These are phyloP conservation scores for Cyrtodaria siliqua DNA, from an alignment of 2,888 invertebrate species.

Conservation along the genomic window DNA sequence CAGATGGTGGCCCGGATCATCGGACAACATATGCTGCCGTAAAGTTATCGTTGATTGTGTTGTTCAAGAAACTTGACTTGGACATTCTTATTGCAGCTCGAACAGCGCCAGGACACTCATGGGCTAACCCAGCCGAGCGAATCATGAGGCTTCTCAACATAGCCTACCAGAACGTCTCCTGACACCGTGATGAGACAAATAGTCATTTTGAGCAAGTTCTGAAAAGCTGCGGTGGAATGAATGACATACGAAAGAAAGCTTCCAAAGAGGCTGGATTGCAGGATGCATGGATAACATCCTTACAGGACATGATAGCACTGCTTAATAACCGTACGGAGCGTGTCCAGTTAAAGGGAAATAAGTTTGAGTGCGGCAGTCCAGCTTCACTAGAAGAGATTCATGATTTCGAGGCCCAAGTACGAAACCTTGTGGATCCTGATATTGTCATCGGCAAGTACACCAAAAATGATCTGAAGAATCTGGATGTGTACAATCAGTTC, in stretches of 20 bases:
- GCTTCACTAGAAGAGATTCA: slow-evolving; percentile 22
- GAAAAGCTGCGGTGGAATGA: slow-evolving; percentile 35
- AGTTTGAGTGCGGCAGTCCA: not conserved
- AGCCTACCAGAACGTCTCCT: slow-evolving; percentile 52
- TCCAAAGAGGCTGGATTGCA: slow-evolving; percentile 30
- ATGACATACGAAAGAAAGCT: slow-evolving; percentile 43
- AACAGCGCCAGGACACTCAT: slow-evolving; percentile 60
- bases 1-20: slow-evolving; percentile 39
- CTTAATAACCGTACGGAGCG: slow-evolving; percentile 43
- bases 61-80: slow-evolving; percentile 17
- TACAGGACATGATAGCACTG: slow-evolving; percentile 3
- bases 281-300: slow-evolving; percentile 30
- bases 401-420: slow-evolving; percentile 18
- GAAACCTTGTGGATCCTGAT: slow-evolving; percentile 2
- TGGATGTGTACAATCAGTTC: slow-evolving; percentile 25
- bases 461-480: slow-evolving; percentile 16
- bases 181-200: slow-evolving; percentile 33
- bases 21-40: slow-evolving; percentile 21
- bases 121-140: slow-evolving; percentile 59
- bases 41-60: slow-evolving; percentile 15
- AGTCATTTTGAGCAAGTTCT: slow-evolving; percentile 32
- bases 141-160: slow-evolving; percentile 58
- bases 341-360: slow-evolving; percentile 30
- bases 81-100: slow-evolving; percentile 17
- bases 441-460: slow-evolving; percentile 26